Evolutionary conservation across 2,888 invertebrate species (phyloP), one percentile per base, ranked within the genome.

Genomic region (Aphelenchoides bicaudatus): DNA sequence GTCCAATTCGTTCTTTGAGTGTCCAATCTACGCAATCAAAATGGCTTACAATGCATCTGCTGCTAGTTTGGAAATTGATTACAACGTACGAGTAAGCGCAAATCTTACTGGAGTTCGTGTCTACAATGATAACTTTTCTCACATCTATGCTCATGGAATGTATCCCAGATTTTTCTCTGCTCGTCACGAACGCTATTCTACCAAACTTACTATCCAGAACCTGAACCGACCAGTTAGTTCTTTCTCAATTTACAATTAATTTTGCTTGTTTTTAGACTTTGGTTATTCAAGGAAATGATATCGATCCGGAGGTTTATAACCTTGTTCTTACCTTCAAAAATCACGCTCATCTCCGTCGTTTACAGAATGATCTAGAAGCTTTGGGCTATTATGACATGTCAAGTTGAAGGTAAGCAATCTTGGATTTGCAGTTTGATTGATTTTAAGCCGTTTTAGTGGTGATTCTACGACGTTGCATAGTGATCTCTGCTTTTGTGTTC

Each of bases 171-270:
- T 34, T 16, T 34, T 34, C 16, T 34, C 34, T 16, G 34, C 34
- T 13, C 13, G 34, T 16, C 34, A 34, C 16, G 34, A 34, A 13
- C 34, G 34, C 34, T 34, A 34, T 34, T 34, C 34, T 13, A 34
- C 34, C 34, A 34, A 34, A 16, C 34, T 34, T 34, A 34, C 34
- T 16, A 34, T 34, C 34, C 34, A 34, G 16, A 34, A 34, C 16
- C 34, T 34, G 13, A 34, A 16, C 34, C 16, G 34, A 13, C 34
- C 34, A 16, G 34, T 16, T 34, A 34, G 34, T 34, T 34, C n/a
- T 34, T 34, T 34, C 34, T 34, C 34, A 34, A 16, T 34, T 34
- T 34, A 34, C 34, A 34, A 34, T 34, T 34, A 34, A 13, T 34
- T 16, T 34, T 16, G 16, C 16, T 34, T 34, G 34, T 34, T 34